phyloP scores from a whole-genome alignment of 2,797 vertebrate genomes.

The Poeciliopsis gracilis region DNA sequence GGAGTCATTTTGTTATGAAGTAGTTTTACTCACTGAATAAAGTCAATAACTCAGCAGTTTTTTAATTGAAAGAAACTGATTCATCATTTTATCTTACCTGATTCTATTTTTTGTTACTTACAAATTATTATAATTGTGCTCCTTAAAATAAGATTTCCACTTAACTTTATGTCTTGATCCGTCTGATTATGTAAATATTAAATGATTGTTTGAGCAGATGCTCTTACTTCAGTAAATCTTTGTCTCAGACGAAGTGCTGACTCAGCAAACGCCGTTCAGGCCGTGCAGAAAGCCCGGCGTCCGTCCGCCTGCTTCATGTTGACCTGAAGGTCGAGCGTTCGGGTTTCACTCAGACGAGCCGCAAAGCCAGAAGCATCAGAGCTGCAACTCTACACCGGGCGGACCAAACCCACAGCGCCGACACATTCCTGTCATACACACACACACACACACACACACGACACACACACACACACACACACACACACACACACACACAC shows the following conservation, averaged over 20 bases:
- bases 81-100: too few species aligned
- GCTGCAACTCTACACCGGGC: constrained; percentile 61
- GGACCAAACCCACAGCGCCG: constrained; percentile 50
- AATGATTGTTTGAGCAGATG: too few species aligned
- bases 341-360: not conserved
- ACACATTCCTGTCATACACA: constrained; percentile 67
- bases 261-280: not conserved
- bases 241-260: not conserved
- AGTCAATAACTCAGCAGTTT: too few species aligned
- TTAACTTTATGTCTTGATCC: too few species aligned
- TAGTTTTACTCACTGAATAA: too few species aligned
- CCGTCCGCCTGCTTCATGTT: not conserved
- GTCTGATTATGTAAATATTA: too few species aligned
- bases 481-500: constrained; percentile 18
- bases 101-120: too few species aligned
- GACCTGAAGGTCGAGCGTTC: not conserved
- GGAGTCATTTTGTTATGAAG: too few species aligned
- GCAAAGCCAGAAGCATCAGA: constrained; percentile 45
- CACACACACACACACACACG: constrained; percentile 16
- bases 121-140: too few species aligned
- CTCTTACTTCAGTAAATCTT: too few species aligned
- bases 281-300: not conserved
- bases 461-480: constrained; percentile 18
- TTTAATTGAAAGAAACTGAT: too few species aligned
- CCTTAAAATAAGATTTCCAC: too few species aligned